A percentile compares a stretch with the other conserved stretches of the same genome.
These are phyloP conservation scores for Lomographa bimaculata DNA, from an alignment of 2,888 invertebrate species.

Conservation along the genomic window DNA sequence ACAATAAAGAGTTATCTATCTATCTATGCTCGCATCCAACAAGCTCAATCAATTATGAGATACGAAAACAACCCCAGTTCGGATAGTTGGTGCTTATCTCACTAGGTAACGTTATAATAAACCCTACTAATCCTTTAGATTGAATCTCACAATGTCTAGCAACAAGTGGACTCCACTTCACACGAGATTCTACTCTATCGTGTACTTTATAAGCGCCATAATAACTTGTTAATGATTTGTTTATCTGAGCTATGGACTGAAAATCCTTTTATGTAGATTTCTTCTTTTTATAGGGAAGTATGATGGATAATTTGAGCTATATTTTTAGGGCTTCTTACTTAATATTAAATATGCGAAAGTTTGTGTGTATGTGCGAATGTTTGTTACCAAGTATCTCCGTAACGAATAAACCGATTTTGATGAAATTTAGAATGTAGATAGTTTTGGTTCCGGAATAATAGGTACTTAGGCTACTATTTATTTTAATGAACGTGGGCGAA, in stretches of 20 bases:
- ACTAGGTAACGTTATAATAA: slow-evolving; percentile 32
- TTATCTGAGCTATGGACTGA: slow-evolving; percentile 7
- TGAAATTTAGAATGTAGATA: too few relatives aligned
- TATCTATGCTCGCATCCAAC: too few relatives aligned
- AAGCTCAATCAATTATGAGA: slow-evolving; percentile 10
- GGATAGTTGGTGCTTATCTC: slow-evolving; percentile 18
- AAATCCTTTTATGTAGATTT: slow-evolving; percentile 23
- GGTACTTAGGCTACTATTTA: too few relatives aligned
- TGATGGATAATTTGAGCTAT: slow-evolving; percentile 10
- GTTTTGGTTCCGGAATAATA: too few relatives aligned
- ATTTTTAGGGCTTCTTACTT: slow-evolving; percentile 2
- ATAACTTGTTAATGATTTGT: slow-evolving; percentile 12
- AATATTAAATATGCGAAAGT: too few relatives aligned
- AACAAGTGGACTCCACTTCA: slow-evolving; percentile 36
- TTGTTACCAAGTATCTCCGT: too few relatives aligned
- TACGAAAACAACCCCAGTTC: slow-evolving; percentile 9
- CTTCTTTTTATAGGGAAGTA: slow-evolving; percentile 10
- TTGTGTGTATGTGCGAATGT: too few relatives aligned
- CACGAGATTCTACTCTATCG: slow-evolving; percentile 19
- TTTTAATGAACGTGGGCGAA: too few relatives aligned
- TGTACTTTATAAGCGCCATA: slow-evolving; percentile 1
- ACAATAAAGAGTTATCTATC: too few relatives aligned
- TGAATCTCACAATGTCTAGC: slow-evolving; percentile 37
- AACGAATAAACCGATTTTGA: too few relatives aligned
- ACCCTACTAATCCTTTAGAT: slow-evolving; percentile 42